A percentile compares a stretch with the other conserved stretches of the same genome.
phyloP scores from a whole-genome alignment of 2,888 invertebrate species.

The Entomobrya proxima region DNA sequence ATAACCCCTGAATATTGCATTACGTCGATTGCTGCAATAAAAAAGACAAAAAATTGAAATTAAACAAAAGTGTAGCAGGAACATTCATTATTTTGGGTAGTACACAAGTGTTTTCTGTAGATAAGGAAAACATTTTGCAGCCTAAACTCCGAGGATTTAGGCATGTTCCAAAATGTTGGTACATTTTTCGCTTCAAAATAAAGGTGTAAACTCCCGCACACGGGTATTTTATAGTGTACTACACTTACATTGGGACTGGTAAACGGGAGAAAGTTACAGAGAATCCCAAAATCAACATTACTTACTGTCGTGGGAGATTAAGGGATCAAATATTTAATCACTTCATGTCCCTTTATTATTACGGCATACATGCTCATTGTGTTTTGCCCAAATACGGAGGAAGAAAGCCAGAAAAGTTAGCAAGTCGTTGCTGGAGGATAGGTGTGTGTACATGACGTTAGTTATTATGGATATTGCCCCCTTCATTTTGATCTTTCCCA shows the following conservation, averaged over 20 bases:
- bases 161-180: too few relatives aligned
- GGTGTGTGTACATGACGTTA: slow-evolving; percentile 26
- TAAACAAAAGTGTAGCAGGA: neutral
- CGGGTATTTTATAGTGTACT: neutral
- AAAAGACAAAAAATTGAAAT: neutral
- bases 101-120: neutral
- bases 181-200: too few relatives aligned
- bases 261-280: neutral
- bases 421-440: neutral
- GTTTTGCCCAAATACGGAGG: neutral
- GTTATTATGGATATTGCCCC: slow-evolving; percentile 58
- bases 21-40: neutral
- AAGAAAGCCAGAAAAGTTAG: neutral
- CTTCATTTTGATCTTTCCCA: slow-evolving; percentile 31
- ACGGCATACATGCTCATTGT: neutral
- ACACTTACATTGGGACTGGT: neutral
- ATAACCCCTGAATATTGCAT: neutral
- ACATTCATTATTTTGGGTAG: neutral
- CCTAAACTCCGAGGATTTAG: too few relatives aligned
- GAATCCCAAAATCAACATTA: slow-evolving; percentile 52
- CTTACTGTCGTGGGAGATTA: slow-evolving; percentile 59
- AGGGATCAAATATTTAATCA: slow-evolving; percentile 67
- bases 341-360: slow-evolving; percentile 44
- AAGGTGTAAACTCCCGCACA: too few relatives aligned
- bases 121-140: neutral